phyloP scores from a whole-genome alignment of 2,113 vertebrate species.

The Gymnarchus niloticus region DNA sequence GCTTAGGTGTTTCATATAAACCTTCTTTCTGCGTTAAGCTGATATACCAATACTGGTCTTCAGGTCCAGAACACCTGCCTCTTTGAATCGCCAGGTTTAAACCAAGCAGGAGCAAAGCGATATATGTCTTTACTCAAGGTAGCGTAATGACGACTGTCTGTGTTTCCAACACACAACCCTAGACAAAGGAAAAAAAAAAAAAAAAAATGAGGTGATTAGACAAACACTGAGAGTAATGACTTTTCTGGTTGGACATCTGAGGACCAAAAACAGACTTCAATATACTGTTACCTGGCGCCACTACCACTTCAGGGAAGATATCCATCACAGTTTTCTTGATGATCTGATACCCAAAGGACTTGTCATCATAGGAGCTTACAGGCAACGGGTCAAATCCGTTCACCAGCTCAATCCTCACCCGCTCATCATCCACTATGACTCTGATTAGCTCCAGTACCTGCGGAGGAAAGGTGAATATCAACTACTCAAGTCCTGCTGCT shows the following conservation, averaged over 20 bases:
- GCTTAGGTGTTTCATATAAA: too few species aligned
- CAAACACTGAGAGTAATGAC: not conserved
- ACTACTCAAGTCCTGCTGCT: not conserved
- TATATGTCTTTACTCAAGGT: constrained; percentile 74
- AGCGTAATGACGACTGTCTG: constrained; percentile 82
- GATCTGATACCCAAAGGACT: constrained; percentile 76
- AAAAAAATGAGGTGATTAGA: not conserved
- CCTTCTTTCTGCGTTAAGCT: not conserved
- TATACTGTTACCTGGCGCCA: constrained; percentile 72
- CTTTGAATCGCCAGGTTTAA: constrained; percentile 58
- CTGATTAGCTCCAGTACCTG: constrained; percentile 74
- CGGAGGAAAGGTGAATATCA: not conserved
- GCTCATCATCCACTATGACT: constrained; percentile 68
- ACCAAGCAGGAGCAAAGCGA: constrained; percentile 69
- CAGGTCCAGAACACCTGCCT: constrained; percentile 58
- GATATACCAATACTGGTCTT: not conserved
- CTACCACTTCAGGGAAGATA: constrained; percentile 73
- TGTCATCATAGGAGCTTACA: constrained; percentile 71
- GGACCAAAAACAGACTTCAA: not conserved
- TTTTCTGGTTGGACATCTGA: not conserved
- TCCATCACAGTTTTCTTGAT: constrained; percentile 76
- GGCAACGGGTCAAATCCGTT: constrained; percentile 75
- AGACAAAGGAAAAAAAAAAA: constrained; percentile 26
- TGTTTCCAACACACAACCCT: constrained; percentile 81
- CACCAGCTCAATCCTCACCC: constrained; percentile 73